phyloP scores from a whole-genome alignment of 2,113 vertebrate genomes.

The Gopherus evgoodei region DNA sequence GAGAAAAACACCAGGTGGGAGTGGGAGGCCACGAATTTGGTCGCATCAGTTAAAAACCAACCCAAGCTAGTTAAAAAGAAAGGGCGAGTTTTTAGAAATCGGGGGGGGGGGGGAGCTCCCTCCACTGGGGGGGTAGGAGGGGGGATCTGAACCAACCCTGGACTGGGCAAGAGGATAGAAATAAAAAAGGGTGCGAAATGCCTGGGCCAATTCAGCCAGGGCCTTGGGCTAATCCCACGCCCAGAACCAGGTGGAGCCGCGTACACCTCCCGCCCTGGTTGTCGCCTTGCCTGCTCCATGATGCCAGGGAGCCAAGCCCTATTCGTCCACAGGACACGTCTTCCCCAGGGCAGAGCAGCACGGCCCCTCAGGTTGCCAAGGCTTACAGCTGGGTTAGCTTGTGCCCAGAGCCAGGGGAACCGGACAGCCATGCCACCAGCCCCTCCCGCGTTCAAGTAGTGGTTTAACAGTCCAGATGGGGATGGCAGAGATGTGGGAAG shows the following conservation, averaged over 20 bases:
- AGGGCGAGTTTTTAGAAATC: not conserved
- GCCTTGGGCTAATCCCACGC: not conserved
- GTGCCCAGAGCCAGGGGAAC: not conserved
- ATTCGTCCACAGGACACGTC: not conserved
- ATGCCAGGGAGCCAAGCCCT: not conserved
- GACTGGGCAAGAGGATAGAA: not conserved
- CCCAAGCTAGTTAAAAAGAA: not conserved
- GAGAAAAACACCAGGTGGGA: not conserved
- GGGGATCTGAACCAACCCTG: not conserved
- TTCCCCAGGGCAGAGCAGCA: not conserved
- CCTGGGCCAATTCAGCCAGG: not conserved
- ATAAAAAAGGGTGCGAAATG: not conserved
- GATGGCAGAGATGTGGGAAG: constrained; percentile 1
- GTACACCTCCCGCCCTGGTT: not conserved
- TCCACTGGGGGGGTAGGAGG: not conserved
- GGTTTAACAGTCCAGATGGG: constrained; percentile 74
- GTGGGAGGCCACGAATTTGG: not conserved
- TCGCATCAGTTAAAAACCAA: not conserved
- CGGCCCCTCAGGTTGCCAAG: not conserved
- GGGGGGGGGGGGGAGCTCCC: too few species aligned
- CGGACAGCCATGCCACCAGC: not conserved
- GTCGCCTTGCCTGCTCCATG: not conserved
- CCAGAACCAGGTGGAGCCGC: not conserved
- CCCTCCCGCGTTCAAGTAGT: constrained; percentile 71
- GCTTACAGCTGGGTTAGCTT: not conserved